Percentiles rank a stretch among this genome's conserved stretches.
Evolutionary conservation across 2,113 vertebrate genomes (phyloP).

Genomic region (Dasyprocta punctata): DNA sequence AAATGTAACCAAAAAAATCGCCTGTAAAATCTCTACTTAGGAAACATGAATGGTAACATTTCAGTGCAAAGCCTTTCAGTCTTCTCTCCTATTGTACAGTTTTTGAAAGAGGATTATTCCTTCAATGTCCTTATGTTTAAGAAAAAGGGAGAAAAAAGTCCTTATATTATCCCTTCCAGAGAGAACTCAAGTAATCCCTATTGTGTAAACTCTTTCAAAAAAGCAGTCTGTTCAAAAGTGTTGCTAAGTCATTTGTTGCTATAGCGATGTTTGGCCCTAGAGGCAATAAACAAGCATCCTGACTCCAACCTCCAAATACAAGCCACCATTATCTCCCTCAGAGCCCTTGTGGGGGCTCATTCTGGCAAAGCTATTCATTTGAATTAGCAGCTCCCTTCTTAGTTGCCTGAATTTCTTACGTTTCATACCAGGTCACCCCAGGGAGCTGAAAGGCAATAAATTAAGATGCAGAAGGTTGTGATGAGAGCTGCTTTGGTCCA

Average conservation of each 20-base stretch:
- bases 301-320: slow-evolving; percentile 15
- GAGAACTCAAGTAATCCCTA: slow-evolving; percentile 46
- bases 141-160: not conserved
- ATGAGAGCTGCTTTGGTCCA: not conserved
- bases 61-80: not conserved
- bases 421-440: not conserved
- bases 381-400: slow-evolving; percentile 51
- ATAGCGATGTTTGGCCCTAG: slow-evolving; percentile 56
- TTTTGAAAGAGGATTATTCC: slow-evolving; percentile 27
- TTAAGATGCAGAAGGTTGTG: not conserved
- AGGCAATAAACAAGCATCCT: slow-evolving; percentile 17
- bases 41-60: not conserved
- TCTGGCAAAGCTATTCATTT: slow-evolving; percentile 57
- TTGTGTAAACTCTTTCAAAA: slow-evolving; percentile 72
- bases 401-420: not conserved
- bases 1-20: not conserved
- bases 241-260: slow-evolving; percentile 66
- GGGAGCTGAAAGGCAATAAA: not conserved
- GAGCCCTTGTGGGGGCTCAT: slow-evolving; percentile 1
- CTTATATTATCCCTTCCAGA: slow-evolving; percentile 39
- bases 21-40: not conserved
- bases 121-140: slow-evolving; percentile 49
- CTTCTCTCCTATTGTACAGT: no score
- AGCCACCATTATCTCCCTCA: not conserved
- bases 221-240: slow-evolving; percentile 25